A percentile compares a stretch with the other conserved stretches of the same genome.
Conservation (phyloP, 2,888 invertebrate genomes). For the Synanthedon vespiformis region DNA sequence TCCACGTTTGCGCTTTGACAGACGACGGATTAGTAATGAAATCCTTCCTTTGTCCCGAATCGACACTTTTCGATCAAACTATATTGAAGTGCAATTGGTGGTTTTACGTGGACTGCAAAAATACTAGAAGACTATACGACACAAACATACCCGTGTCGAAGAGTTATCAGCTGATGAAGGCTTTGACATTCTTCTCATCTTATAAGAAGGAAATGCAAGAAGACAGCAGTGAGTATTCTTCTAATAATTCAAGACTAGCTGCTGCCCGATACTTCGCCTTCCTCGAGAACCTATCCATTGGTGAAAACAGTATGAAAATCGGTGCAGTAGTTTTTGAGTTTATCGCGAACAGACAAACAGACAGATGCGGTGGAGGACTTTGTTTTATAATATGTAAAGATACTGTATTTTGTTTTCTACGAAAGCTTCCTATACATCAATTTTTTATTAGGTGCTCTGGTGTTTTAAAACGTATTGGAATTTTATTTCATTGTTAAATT, state of each 20-base stretch:
- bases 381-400: no score
- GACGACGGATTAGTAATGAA: constrained; percentile 92
- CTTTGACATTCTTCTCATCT: constrained; percentile 87
- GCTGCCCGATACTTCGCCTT: no score
- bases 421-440: no score
- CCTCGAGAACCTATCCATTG: no score
- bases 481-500: no score
- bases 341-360: no score
- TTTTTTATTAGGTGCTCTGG: no score
- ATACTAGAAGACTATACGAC: constrained; percentile 83
- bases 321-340: no score
- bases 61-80: constrained; percentile 90
- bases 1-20: constrained; percentile 90
- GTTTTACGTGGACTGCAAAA: constrained; percentile 92
- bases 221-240: constrained; percentile 16
- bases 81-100: constrained; percentile 94
- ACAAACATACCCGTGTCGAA: constrained; percentile 92
- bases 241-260: not conserved
- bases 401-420: no score
- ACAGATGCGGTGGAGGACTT: no score
- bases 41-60: constrained; percentile 91
- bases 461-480: no score
- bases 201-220: constrained; percentile 77
- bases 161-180: constrained; percentile 92
- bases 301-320: no score